Conservation (phyloP, 2,797 vertebrate species). For the Lateolabrax maculatus region DNA sequence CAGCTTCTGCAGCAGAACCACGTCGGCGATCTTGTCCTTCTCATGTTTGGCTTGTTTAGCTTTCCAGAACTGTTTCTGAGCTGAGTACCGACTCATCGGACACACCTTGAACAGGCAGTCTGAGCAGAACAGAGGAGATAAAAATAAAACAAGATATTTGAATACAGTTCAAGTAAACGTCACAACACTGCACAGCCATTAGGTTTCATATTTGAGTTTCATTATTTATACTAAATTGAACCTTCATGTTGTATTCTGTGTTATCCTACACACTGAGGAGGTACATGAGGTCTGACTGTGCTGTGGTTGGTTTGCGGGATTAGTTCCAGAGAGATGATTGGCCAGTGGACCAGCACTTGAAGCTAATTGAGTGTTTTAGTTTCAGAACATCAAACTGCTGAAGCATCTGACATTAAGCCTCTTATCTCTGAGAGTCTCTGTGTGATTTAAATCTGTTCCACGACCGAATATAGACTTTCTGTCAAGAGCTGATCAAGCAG, state of each 20-base stretch:
- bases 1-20: constrained; percentile 95
- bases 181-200: too few relatives aligned
- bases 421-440: neutral
- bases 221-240: too few relatives aligned
- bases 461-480: constrained; percentile 11
- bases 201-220: too few relatives aligned
- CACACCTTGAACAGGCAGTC: constrained; percentile 98
- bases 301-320: neutral
- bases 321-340: constrained; percentile 13
- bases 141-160: neutral
- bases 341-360: neutral
- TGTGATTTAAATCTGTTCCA: neutral
- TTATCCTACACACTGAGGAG: too few relatives aligned
- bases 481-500: neutral
- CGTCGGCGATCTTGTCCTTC: constrained; percentile 96
- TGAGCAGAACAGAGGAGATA: constrained; percentile 52
- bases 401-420: constrained; percentile 21
- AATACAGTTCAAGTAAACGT: neutral
- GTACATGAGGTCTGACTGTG: neutral
- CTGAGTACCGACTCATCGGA: constrained; percentile 98
- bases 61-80: constrained; percentile 99
- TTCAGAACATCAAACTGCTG: constrained; percentile 18
- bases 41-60: constrained; percentile 98
- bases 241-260: too few relatives aligned
- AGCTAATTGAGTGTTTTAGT: constrained; percentile 41